Evolutionary conservation across 2,888 invertebrate species (phyloP).

Genomic region (Dendrolimus houi): DNA sequence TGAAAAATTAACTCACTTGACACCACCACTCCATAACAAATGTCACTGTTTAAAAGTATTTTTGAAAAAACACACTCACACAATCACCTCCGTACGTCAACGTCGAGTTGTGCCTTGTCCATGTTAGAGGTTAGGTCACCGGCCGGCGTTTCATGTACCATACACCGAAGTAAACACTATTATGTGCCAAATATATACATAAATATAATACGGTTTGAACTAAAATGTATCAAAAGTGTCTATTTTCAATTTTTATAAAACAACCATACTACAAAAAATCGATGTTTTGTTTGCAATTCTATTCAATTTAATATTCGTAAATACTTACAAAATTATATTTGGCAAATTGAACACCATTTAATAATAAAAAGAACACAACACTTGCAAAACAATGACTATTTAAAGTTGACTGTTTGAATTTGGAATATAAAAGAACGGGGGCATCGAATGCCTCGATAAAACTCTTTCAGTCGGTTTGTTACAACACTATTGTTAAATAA

Average conservation of each 20-base stretch:
- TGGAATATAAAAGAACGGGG: background rate
- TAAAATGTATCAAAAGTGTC: no score
- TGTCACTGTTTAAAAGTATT: conserved; percentile 31
- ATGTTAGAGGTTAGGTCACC: conserved; percentile 46
- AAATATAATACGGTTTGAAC: background rate
- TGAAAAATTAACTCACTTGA: conserved; percentile 45
- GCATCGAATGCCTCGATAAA: background rate
- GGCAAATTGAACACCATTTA: background rate
- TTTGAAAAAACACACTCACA: conserved; percentile 62
- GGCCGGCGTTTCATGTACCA: conserved; percentile 20
- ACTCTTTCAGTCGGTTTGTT: background rate
- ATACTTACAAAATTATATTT: background rate
- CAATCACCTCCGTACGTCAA: conserved; percentile 41
- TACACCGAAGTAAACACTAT: conserved; percentile 2
- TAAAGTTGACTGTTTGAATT: background rate
- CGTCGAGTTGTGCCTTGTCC: conserved; percentile 40
- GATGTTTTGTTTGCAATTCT: background rate
- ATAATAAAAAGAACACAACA: background rate
- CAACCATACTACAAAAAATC: no score
- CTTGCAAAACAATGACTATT: background rate
- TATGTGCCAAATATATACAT: background rate
- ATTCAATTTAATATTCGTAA: background rate
- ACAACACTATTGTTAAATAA: background rate
- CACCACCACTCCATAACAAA: conserved; percentile 43
- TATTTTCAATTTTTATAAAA: no score